Evolutionary conservation across 2,113 vertebrate species (phyloP), one percentile per base, ranked within the genome.

Genomic region (Merops nubicus): DNA sequence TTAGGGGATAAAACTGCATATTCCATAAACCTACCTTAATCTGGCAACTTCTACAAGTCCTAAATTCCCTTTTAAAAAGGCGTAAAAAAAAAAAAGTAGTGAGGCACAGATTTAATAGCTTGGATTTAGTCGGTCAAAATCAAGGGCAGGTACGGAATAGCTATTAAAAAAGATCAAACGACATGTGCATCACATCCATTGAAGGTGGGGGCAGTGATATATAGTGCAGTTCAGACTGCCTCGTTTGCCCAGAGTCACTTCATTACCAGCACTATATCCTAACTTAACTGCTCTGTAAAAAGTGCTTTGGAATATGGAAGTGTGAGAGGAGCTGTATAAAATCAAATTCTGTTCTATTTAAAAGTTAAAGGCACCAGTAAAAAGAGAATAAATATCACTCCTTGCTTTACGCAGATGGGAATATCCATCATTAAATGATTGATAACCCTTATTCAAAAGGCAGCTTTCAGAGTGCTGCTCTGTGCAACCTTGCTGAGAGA

Each of bases 341-440:
- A 88, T 21, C 5, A 62, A 64, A 73, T 82, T 85, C 36, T 19
- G 0, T 82, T 91, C 81, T 73, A 53, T 91, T 89, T 89, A 50
- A 73, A 94, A 95, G 36, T 89, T 94, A 79, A 93, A 85, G 45
- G 48, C 34, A 12, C 29, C n/a, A 68, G 33, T 76, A 83, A 88
- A 95, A 94, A 77, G 28, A 79, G 48, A 65, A 79, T 80, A 94
- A 95, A 93, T 83, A 85, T n/a, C 65, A 54, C 59, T 83, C 59
- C 70, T 57, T 9, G 0, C 22, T 93, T 93, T 94, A 69, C 31
- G 20, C 29, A 83, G 67, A 68, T 62, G 57, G n/a, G n/a, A 85
- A 69, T 53, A 76, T 67, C 54, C 22, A 76, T 65, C 73, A 42
- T 9, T 0, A 88, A 85, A 36, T 29, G 10, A 76, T 33, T 79